Evolutionary conservation across 2,888 invertebrate species (phyloP).

Genomic region (Caenorhabditis becei): DNA sequence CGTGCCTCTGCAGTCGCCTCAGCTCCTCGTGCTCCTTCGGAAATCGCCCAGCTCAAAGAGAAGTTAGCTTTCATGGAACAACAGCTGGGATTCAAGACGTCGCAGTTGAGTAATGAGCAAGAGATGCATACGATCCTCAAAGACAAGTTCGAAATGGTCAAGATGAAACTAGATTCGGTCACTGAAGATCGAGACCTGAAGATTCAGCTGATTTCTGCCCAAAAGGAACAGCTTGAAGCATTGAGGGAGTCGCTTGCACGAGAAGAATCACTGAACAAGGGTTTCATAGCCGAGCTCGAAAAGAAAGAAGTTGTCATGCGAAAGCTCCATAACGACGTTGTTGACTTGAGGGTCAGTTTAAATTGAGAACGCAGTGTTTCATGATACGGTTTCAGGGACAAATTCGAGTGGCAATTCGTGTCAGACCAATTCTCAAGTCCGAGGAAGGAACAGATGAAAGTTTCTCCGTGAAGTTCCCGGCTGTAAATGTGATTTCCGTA

Average conservation of each 20-base stretch:
- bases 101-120: too few species aligned
- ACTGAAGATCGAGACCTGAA: conserved; percentile 2
- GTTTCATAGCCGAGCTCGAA: conserved; percentile 40
- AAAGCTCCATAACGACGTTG: conserved; percentile 66
- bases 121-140: conserved; percentile 20
- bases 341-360: conserved; percentile 61
- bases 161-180: background rate
- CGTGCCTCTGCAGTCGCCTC: conserved; percentile 1
- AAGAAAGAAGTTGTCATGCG: conserved; percentile 65
- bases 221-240: background rate
- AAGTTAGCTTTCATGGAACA: conserved; percentile 6
- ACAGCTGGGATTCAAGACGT: background rate
- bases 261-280: background rate
- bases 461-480: too few species aligned
- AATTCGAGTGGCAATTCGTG: conserved; percentile 69
- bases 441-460: conserved; percentile 44
- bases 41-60: conserved; percentile 4
- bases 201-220: background rate
- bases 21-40: conserved; percentile 23
- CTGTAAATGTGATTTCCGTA: conserved; percentile 33
- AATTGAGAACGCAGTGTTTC: background rate
- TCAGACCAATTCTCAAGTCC: conserved; percentile 58
- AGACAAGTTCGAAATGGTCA: background rate
- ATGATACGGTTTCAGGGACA: conserved; percentile 56
- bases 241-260: background rate